Percentiles rank a stretch among this genome's conserved stretches.
Evolutionary conservation across 2,113 vertebrate genomes (phyloP).

Genomic region (Odocoileus hemionus): DNA sequence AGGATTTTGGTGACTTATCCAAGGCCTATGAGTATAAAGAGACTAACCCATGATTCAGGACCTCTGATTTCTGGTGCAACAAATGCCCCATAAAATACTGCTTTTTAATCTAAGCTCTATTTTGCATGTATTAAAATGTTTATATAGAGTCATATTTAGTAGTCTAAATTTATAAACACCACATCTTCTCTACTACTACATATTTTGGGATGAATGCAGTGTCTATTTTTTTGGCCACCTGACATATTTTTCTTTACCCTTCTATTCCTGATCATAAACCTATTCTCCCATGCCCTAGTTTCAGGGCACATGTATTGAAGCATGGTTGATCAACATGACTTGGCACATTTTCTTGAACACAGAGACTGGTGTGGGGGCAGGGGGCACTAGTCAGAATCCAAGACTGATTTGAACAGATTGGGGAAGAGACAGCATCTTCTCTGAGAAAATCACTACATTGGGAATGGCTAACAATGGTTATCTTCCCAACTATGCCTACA

Average conservation of each 20-base stretch:
- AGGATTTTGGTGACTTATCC: not conserved
- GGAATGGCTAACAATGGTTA: not conserved
- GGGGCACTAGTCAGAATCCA: not conserved
- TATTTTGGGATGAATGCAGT: not conserved
- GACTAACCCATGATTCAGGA: not conserved
- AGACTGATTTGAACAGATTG: not conserved
- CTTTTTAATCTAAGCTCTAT: not conserved
- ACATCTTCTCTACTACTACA: not conserved
- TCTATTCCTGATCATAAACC: not conserved
- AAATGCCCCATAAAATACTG: not conserved
- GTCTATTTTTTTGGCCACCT: not conserved
- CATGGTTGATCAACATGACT: not conserved
- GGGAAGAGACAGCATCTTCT: not conserved
- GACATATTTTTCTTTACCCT: not conserved
- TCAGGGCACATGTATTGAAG: not conserved
- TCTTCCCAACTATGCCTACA: not conserved
- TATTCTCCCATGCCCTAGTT: not conserved
- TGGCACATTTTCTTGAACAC: not conserved
- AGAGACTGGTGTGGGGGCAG: not conserved
- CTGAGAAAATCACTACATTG: not conserved
- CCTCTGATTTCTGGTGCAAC: not conserved
- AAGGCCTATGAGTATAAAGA: not conserved
- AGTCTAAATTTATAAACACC: not conserved
- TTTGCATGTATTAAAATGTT: not conserved
- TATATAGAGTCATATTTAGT: not conserved